Conservation (phyloP, 2,113 vertebrate species). For the Crotalus horridus region DNA sequence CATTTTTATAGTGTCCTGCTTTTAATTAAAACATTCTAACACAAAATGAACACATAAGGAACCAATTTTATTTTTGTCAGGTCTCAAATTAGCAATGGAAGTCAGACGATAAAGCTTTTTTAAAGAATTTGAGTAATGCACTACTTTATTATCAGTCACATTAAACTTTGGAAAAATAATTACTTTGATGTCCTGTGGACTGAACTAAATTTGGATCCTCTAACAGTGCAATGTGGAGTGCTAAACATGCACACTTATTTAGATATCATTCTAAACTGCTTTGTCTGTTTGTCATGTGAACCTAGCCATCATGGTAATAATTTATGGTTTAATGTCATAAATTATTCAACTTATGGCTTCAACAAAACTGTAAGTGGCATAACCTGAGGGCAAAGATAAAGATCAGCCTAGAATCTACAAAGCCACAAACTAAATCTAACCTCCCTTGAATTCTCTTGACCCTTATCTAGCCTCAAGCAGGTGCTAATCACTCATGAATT, state of each 20-base stretch:
- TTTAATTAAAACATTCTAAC: not conserved
- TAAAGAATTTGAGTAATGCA: not conserved
- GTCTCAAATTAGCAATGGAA: not conserved
- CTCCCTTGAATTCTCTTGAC: not conserved
- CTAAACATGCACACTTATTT: no score
- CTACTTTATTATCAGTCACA: not conserved
- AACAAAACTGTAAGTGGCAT: not conserved
- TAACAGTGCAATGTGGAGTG: no score
- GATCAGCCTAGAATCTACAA: not conserved
- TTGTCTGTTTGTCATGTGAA: not conserved
- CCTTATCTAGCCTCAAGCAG: not conserved
- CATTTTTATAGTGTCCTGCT: not conserved
- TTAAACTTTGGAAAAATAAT: no score
- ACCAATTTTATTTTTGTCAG: not conserved
- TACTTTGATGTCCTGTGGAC: no score
- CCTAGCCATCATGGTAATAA: not conserved
- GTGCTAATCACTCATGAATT: no score
- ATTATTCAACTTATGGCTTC: not conserved
- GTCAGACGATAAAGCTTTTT: not conserved
- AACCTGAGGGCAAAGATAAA: not conserved
- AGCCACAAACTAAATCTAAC: not conserved
- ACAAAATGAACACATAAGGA: not conserved
- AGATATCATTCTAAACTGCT: not conserved
- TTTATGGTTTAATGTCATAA: not conserved
- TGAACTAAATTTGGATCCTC: no score